A percentile compares a stretch with the other conserved stretches of the same genome.
Evolutionary conservation across 2,113 vertebrate genomes (phyloP).

Genomic region (Psittacula cyanocephala): DNA sequence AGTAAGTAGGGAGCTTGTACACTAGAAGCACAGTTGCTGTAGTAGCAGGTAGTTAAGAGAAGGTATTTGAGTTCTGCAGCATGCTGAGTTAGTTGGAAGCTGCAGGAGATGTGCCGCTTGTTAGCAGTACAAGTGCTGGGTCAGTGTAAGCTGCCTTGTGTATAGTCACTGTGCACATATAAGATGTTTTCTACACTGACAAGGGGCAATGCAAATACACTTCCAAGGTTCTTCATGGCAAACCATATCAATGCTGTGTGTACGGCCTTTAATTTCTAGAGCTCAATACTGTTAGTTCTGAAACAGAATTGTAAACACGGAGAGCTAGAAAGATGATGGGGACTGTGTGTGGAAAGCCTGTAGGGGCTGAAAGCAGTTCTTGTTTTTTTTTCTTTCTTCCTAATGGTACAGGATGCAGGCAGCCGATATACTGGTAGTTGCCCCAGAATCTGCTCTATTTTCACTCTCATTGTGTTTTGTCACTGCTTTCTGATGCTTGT

Average conservation of each 20-base stretch:
- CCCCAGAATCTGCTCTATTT: background rate
- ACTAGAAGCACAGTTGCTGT: background rate
- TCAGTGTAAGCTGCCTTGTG: accelerated
- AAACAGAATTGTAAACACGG: accelerated
- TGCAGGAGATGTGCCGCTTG: background rate
- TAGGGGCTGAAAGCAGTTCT: background rate
- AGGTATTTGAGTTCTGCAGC: background rate
- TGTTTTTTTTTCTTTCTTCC: background rate
- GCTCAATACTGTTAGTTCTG: background rate
- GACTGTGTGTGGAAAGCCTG: background rate
- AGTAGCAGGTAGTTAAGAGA: background rate
- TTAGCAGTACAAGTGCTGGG: accelerated
- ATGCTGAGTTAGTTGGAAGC: background rate
- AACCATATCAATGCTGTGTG: too few relatives aligned
- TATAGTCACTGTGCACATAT: accelerated
- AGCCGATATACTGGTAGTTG: background rate
- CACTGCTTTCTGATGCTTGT: accelerated
- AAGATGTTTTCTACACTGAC: accelerated
- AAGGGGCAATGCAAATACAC: accelerated
- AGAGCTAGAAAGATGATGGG: background rate
- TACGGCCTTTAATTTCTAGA: background rate
- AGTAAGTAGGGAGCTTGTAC: background rate
- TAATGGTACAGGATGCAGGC: background rate
- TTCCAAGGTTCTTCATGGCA: accelerated
- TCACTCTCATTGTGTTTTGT: background rate